Evolutionary conservation across 2,888 invertebrate species (phyloP).

Genomic region (Agapostemon virescens): DNA sequence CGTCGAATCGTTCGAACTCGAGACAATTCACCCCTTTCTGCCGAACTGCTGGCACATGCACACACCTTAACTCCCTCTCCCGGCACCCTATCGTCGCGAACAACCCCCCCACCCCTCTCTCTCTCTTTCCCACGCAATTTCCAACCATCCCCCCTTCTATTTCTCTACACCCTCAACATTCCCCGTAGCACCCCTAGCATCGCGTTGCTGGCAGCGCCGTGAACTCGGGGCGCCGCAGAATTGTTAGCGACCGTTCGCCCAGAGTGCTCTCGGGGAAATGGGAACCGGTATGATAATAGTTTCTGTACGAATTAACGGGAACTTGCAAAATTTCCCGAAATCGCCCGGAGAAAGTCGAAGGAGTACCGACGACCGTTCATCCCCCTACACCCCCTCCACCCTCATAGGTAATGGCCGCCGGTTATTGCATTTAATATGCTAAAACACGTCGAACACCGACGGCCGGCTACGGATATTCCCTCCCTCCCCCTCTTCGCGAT

Average conservation of each 20-base stretch:
- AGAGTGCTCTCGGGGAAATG: conserved; percentile 4
- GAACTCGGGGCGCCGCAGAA: conserved; percentile 31
- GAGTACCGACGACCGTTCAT: neutral
- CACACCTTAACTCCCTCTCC: conserved; percentile 24
- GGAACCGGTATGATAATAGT: conserved; percentile 41
- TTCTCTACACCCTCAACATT: neutral
- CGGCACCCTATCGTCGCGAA: neutral
- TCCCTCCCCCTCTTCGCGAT: too few relatives aligned
- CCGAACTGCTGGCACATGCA: conserved; percentile 16
- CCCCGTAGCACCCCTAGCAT: neutral
- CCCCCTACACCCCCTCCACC: neutral
- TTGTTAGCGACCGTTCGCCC: conserved; percentile 49
- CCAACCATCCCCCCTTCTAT: too few relatives aligned
- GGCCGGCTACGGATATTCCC: conserved; percentile 18
- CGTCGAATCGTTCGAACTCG: conserved; percentile 67
- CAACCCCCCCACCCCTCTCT: neutral
- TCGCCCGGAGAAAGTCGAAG: conserved; percentile 45
- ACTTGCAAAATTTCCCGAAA: conserved; percentile 54
- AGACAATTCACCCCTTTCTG: conserved; percentile 38
- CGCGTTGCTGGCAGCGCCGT: neutral
- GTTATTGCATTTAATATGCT: conserved; percentile 46
- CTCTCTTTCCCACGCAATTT: neutral
- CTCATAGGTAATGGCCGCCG: neutral
- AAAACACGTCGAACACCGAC: conserved; percentile 20
- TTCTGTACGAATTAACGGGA: conserved; percentile 56